Base-by-base conservation (phyloP, 1,140 invertebrate species). In the Musca domestica region DNA sequence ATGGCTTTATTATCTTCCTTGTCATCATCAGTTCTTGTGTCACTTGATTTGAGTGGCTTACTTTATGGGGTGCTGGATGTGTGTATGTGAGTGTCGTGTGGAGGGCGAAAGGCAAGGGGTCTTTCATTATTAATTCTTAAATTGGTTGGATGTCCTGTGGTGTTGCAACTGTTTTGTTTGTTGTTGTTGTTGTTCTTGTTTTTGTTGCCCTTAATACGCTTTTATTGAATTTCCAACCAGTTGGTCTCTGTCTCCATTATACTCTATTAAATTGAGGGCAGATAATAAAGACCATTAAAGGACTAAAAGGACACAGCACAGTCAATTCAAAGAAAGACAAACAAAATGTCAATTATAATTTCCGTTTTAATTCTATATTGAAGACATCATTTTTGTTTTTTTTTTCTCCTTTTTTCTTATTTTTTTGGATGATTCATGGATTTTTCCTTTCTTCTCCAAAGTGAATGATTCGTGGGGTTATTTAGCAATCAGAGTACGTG, bases 301-400 rank as follows among this genome's bases (percentile, higher is more conserved):
- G 56, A 61, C 56, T 61, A 34, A 61, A 61, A 61, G 56, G 56
- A 61, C 56, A 58, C 54, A 58, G n/a, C 27, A 41, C 34, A 41
- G 30, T 61, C 30, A 61, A 30, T 30, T 41, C 34, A 41, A 34
- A 30, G n/a, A 41, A 61, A 61, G 20, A 61, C 34, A 61, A 61
- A 61, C 56, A 61, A 61, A 27, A 61, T 61, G 56, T 61, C 56
- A 61, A 61, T 61, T 61, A 61, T 61, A 61, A 61, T 61, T 61
- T 61, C 56, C 56, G 56, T 61, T 61, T 61, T 19, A 61, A 61
- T 61, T 56, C 17, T 56, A 56, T 56, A 27, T 41, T 20, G 48
- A 34, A n/a, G 56, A 61, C 27, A 61, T 41, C 12, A 58, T 51
- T 51, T 20, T 20, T 51, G 4, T 14, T 30, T 3, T 58, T 30